Evolutionary conservation across 2,113 vertebrate species (phyloP).

Genomic region (Zosterops borbonicus): DNA sequence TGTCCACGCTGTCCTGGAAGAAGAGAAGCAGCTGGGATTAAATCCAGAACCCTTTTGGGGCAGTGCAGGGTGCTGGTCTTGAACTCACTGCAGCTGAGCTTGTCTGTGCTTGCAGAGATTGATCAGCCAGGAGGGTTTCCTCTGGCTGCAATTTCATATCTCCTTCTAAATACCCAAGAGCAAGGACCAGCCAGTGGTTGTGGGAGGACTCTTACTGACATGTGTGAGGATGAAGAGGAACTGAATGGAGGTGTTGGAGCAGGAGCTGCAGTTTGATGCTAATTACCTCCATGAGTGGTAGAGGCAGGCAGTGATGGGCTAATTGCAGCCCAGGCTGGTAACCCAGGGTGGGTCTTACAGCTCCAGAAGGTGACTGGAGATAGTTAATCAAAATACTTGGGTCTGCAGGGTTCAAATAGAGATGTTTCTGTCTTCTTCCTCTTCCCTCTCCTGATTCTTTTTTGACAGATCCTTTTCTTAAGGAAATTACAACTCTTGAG

Average conservation of each 20-base stretch:
- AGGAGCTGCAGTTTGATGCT: neutral
- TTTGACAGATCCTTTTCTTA: neutral
- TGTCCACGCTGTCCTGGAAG: neutral
- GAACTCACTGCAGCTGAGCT: rapidly evolving
- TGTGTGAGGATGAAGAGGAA: rapidly evolving
- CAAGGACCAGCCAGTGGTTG: neutral
- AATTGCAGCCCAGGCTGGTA: neutral
- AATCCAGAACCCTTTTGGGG: neutral
- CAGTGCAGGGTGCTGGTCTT: neutral
- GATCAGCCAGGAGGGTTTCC: neutral
- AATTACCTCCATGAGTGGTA: too few relatives aligned
- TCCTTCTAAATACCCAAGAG: neutral
- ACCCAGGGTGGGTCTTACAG: neutral
- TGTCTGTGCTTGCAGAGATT: neutral
- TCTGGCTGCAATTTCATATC: neutral
- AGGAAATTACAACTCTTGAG: neutral
- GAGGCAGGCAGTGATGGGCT: neutral
- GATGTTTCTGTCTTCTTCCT: neutral
- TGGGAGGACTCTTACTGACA: rapidly evolving
- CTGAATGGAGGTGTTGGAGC: neutral
- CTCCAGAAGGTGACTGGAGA: neutral
- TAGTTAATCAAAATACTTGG: neutral
- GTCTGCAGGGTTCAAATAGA: neutral
- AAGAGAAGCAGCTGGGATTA: neutral
- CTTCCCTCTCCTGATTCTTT: neutral